Conservation (phyloP, 2,888 invertebrate genomes). For the Brenthis hecate region DNA sequence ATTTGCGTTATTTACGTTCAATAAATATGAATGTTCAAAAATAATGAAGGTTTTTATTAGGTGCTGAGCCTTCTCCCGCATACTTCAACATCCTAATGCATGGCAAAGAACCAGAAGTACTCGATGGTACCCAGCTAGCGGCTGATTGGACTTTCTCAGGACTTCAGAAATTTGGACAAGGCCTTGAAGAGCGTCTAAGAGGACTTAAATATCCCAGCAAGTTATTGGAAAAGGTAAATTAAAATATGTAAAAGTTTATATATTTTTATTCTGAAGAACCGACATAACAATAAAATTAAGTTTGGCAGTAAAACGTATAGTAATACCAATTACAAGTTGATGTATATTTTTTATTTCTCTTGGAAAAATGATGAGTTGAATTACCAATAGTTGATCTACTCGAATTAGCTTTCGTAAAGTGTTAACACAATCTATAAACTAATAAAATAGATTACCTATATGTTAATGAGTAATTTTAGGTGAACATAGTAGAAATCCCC, state of each 20-base stretch:
- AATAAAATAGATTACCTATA: slow-evolving; percentile 27
- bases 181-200: slow-evolving; percentile 92
- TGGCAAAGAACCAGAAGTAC: slow-evolving; percentile 91
- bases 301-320: no score
- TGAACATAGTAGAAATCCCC: slow-evolving; percentile 97
- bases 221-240: slow-evolving; percentile 91
- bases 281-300: no score
- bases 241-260: background rate
- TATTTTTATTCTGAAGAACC: slow-evolving; percentile 10
- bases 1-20: no score
- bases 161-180: slow-evolving; percentile 97
- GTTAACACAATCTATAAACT: no score
- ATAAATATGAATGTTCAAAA: background rate
- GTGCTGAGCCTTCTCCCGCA: slow-evolving; percentile 96
- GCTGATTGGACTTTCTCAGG: slow-evolving; percentile 97
- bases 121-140: slow-evolving; percentile 96
- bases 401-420: no score
- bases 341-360: no score
- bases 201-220: slow-evolving; percentile 91
- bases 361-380: no score
- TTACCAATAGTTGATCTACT: no score
- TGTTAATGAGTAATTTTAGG: slow-evolving; percentile 76
- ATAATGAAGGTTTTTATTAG: slow-evolving; percentile 68
- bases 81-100: slow-evolving; percentile 96
- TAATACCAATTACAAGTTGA: no score